Base-by-base conservation (phyloP, 2,888 invertebrate genomes). In the Hypena proboscidalis region DNA sequence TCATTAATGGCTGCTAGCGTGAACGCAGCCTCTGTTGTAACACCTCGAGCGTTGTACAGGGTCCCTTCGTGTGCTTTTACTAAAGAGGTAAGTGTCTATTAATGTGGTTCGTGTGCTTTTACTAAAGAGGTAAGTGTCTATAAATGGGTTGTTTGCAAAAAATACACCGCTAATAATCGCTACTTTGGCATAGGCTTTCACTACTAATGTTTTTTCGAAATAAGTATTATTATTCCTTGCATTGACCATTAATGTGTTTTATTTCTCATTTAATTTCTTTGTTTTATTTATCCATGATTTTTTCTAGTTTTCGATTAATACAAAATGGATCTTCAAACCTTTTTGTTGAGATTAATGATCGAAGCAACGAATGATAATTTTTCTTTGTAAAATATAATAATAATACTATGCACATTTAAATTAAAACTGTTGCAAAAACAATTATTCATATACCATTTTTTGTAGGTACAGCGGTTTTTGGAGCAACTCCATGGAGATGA, bases 401-500 rank as follows among this genome's bases (percentile, higher is more conserved):
- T 4, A 4, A 17, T 17, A 5, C 17, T 5, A 17, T 5, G 17
- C 3, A 17, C 5, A 5, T 17, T n/a, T n/a, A n/a, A n/a, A n/a
- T n/a, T n/a, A n/a, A n/a, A n/a, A n/a, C n/a, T 4, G 17, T 5
- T 5, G 17, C 5, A 17, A 17, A 17, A 4, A 3, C 5, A 5
- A 17, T 17, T 17, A 17, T 17, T 17, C 3, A 17, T 4, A 17
- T 17, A 5, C 14, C 10, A 8, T 21, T 5, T 10, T 15, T 31
- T 35, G 41, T 74, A 93, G 93, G 84, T 93, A 35, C 91, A 91
- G 57, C 86, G 94, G 36, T 87, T 93, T 36, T 83, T 93, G 27
- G 91, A 92, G 32, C 93, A 93, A 80, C 89, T 94, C 29, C 90
- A 92, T 35, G 84, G 87, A 0, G 86, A 90, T 39, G 90, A 83